Evolutionary conservation across 1,140 invertebrate species (phyloP).

Genomic region (Calycopis cecrops): DNA sequence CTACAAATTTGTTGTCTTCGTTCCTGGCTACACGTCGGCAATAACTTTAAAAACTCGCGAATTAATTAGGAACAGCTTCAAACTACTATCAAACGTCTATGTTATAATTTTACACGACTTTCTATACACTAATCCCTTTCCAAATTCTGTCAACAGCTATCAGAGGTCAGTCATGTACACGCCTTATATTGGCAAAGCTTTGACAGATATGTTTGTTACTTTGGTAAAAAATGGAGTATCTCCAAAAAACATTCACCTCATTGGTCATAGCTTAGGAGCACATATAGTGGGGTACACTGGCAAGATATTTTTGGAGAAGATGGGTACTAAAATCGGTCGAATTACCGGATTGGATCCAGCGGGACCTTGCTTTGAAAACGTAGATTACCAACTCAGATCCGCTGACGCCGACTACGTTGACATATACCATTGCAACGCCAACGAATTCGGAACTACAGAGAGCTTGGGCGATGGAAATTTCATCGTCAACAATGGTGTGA

Average conservation of each 20-base stretch:
- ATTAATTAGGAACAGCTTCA: neutral
- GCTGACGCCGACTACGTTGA: neutral
- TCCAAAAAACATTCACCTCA: neutral
- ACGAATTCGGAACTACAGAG: neutral
- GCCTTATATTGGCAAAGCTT: neutral
- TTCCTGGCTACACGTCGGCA: neutral
- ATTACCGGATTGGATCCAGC: neutral
- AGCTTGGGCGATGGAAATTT: neutral
- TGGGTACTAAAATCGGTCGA: neutral
- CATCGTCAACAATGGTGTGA: neutral
- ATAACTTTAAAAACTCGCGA: neutral
- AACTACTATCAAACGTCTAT: neutral
- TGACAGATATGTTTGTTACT: neutral
- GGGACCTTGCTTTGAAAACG: neutral
- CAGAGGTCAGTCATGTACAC: neutral
- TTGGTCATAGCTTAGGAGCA: constrained; percentile 4
- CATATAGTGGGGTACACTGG: neutral
- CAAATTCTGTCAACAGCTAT: neutral
- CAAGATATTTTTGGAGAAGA: neutral
- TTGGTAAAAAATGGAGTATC: neutral
- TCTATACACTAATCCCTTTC: no score
- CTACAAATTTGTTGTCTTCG: constrained; percentile 1
- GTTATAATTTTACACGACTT: neutral
- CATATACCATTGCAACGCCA: neutral
- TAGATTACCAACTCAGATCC: neutral